Evolutionary conservation across 1,140 invertebrate species (phyloP), one percentile per base, ranked within the genome.

Genomic region (Drosophila guanche): DNA sequence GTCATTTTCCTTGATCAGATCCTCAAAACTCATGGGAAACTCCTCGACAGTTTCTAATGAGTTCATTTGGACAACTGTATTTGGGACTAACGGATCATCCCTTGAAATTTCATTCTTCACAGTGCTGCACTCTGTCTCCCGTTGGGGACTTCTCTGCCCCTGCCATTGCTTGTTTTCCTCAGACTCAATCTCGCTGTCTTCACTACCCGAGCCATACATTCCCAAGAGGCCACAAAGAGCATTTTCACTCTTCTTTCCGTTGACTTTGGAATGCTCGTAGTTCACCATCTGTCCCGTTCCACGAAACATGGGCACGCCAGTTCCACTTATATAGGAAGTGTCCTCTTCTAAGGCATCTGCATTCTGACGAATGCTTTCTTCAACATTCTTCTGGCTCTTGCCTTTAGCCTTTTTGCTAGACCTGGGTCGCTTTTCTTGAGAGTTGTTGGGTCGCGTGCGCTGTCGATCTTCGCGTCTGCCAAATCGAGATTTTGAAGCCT

Each of bases 401-500:
- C 7, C 45, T 25, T 27, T 29, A 6, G 12, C 14, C 8, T 40
- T 53, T 48, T 65, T 57, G 8, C 40, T 62, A 1, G 56, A 23
- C 4, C 47, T 71, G 2, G 25, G 3, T 3, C 37, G 37, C 0
- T 75, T 47, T n/a, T 54, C 37, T 10, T 22, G 20, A 25, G 53
- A 45, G 3, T 1, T 62, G 7, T 43, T 27, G 4, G 58, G 45
- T 2, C 48, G 65, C 1, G 58, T 71, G 1, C 76, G 37, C 14
- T 63, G 71, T 63, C 86, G 81, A 83, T 92, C 84, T 63, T 84
- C 79, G 37, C 55, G 72, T 10, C 90, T 91, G 2, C 91, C 92
- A 69, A 93, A 93, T 61, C 91, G 77, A 16, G 81, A 79, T 41
- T 92, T 92, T 0, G 79, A 92, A 46, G 86, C 91, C 76, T 92